Evolutionary conservation across 2,797 vertebrate genomes (phyloP), one percentile per base, ranked within the genome.

Genomic region (Ceryle rudis): DNA sequence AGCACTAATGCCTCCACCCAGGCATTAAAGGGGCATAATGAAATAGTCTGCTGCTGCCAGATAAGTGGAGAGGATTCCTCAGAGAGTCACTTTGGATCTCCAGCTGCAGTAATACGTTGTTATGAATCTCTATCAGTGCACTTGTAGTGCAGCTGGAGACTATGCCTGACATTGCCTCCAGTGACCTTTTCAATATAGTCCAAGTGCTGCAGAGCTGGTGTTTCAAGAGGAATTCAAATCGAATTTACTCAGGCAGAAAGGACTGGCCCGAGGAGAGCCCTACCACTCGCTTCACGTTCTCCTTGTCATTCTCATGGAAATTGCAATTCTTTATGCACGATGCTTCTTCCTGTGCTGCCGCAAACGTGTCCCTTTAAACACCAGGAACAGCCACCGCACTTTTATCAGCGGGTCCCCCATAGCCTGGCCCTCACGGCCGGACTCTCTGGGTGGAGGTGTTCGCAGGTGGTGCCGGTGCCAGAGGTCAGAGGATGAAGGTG

Each of bases 161-260:
- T 96, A 49, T 96, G 96, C 97, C 97, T 98, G 97, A 97, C 97
- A 96, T 92, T 90, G 97, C 97, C 97, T 97, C 78, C 74, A 29
- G 96, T 98, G 98, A 98, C 98, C 98, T 98, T 98, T 98, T 95
- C 97, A 96, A 90, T 95, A 94, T 25, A 95, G 97, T 88, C 96
- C 97, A 72, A 93, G 92, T 78, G 49, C 93, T n/a, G 79, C 67
- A 39, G 96, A 97, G 96, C 97, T 75, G 75, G 89, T 93, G 94
- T 97, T 97, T 98, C 93, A 90, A 92, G 94, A 97, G 91, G 93
- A 97, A 98, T 98, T 98, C 97, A 97, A 96, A 98, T 97, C 28
- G 44, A 97, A 97, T 92, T 97, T 95, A 87, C 89, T 97, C 90
- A 94, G 94, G 97, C 97, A 96, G 97, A 97, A 97, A 96, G 96